These are phyloP conservation scores for Uloborus plumipes DNA, from an alignment of 2,888 invertebrate species.

Conservation along the genomic window DNA sequence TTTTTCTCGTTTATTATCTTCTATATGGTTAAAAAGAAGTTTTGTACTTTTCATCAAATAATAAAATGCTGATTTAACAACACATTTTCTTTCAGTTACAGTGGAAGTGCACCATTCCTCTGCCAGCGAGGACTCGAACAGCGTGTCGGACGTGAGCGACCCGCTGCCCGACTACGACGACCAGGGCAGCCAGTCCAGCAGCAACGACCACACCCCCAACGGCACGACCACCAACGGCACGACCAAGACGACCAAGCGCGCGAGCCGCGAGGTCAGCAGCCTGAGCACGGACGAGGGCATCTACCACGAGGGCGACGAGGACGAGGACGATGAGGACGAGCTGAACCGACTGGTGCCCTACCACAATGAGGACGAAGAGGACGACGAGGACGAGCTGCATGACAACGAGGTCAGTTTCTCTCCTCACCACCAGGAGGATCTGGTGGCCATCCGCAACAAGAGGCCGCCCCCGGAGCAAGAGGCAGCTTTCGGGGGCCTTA, in stretches of 20 bases:
- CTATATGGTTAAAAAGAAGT: too few relatives aligned
- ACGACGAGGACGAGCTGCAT: conserved; percentile 65
- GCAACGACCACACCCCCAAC: conserved; percentile 33
- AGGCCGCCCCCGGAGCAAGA: conserved; percentile 49
- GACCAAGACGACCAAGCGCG: conserved; percentile 45
- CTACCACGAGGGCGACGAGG: conserved; percentile 66
- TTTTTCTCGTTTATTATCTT: too few relatives aligned
- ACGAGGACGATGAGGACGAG: conserved; percentile 36
- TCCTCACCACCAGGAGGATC: conserved; percentile 65
- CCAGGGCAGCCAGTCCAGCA: conserved; percentile 69
- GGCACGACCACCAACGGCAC: conserved; percentile 72
- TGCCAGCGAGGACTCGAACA: conserved; percentile 66
- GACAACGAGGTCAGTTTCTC: conserved; percentile 65
- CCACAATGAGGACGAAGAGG: conserved; percentile 48
- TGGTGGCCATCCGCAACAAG: conserved; percentile 64
- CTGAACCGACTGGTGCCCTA: conserved; percentile 28
- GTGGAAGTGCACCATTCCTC: conserved; percentile 68
- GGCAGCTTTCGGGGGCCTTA: conserved; percentile 5
- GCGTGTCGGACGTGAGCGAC: conserved; percentile 66
- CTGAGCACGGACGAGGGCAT: conserved; percentile 67
- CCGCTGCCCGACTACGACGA: conserved; percentile 80
- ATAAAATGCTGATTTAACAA: too few relatives aligned
- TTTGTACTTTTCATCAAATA: too few relatives aligned
- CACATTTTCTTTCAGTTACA: conserved; percentile 62
- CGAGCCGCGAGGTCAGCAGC: conserved; percentile 65